These are phyloP conservation scores for Mobula birostris DNA, from an alignment of 2,113 vertebrate genomes.

Conservation along the genomic window DNA sequence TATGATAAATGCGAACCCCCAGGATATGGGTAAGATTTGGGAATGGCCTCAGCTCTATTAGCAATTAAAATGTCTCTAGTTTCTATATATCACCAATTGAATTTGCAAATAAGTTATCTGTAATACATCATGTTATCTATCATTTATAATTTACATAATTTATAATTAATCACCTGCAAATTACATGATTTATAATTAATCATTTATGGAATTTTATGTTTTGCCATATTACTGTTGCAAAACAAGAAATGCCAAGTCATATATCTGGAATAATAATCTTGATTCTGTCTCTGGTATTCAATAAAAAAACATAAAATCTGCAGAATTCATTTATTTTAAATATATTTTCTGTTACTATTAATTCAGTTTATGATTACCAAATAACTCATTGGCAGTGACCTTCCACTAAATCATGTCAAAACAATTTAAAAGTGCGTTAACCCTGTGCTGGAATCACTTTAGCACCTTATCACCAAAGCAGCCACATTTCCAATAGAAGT, in stretches of 20 bases:
- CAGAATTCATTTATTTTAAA: not conserved
- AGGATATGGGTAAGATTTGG: not conserved
- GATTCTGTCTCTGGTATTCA: not conserved
- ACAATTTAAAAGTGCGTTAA: not conserved
- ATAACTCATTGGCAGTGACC: not conserved
- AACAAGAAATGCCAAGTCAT: no score
- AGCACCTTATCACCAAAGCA: not conserved
- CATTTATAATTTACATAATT: no score
- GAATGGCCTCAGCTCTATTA: not conserved
- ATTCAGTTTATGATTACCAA: conserved; percentile 2
- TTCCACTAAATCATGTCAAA: not conserved
- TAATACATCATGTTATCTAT: not conserved
- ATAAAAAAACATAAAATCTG: not conserved
- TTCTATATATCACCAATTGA: not conserved
- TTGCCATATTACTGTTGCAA: no score
- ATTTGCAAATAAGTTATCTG: not conserved
- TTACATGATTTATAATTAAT: no score
- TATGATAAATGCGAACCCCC: not conserved
- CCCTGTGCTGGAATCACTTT: not conserved
- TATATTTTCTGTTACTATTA: not conserved
- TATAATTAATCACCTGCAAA: no score
- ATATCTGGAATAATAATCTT: no score
- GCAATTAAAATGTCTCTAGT: not conserved
- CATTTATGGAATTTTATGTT: no score
- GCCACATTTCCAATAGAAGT: not conserved